phyloP scores from a whole-genome alignment of 92 coral and sea anemone species.

The Diadumene lineata region DNA sequence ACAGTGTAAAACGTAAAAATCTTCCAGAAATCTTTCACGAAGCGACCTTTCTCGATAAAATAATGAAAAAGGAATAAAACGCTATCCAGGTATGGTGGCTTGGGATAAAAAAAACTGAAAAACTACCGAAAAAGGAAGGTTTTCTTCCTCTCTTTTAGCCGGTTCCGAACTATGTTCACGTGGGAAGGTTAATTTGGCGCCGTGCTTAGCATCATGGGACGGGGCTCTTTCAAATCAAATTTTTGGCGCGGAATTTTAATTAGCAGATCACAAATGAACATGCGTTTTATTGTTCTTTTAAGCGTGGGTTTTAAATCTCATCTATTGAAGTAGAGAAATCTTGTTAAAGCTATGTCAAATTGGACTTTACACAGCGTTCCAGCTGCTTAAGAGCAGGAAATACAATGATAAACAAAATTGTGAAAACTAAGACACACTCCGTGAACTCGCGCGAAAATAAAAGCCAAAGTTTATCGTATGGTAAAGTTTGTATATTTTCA shows the following conservation, averaged over 20 bases:
- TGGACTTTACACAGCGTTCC: background rate
- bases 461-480: no score
- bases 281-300: background rate
- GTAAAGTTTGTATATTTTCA: no score
- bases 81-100: no score
- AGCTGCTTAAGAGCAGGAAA: background rate
- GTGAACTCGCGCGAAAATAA: no score
- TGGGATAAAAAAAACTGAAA: background rate
- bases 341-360: no score
- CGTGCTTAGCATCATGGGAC: background rate
- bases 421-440: background rate
- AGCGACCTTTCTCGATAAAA: background rate
- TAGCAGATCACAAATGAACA: no score
- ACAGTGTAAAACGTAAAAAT: no score
- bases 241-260: constrained; percentile 1
- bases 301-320: no score
- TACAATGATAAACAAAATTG: background rate
- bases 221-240: background rate
- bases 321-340: background rate
- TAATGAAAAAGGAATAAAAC: background rate
- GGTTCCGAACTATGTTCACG: background rate
- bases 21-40: background rate
- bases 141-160: background rate
- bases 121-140: background rate
- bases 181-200: background rate